Base-by-base conservation (phyloP, 2,113 vertebrate species). In the Amphiprion ocellaris region DNA sequence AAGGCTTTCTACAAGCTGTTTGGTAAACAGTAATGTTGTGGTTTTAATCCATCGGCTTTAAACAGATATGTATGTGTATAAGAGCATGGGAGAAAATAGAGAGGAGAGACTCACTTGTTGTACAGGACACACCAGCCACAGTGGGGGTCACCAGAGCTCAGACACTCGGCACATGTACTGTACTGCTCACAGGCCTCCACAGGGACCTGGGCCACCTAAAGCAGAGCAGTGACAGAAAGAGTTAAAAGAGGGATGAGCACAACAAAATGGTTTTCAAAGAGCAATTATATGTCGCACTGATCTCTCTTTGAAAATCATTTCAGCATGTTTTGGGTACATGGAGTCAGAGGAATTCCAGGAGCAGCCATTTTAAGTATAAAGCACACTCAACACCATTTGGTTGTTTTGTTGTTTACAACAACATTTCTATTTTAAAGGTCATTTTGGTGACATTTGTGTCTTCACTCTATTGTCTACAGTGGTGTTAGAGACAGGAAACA, bases 121-220 rank as follows among this genome's bases (percentile, higher is more conserved):
- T 97, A 94, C 14, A 99, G 95, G 79, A 99, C 96, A 77, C 97
- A 98, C 97, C 97, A 99, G 90, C 97, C 98, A 0, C 98, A 99
- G 91, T 99, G 98, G 15, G 98, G 98, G 83, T 99, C 98, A 62
- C 95, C 94, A 1, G 97, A 97, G 81, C 96, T 96, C 88, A 99
- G 92, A 79, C 98, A 99, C 66, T 96, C 91, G 12, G 95, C 95
- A 0, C 98, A 99, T 2, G 96, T 96, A 5, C 90, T 74, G 0
- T 98, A 97, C 92, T 99, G 97, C 71, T 97, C 96, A 2, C 98
- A 99, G 74, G 96, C 95, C 88, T 98, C 97, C 87, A 99, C 96
- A 0, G 97, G 97, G 33, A 99, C 96, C 56, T 95, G 95, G 0
- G 93, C 96, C 90, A 98, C 97, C 97, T 98, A 85, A 26, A 90